Evolutionary conservation across 2,888 invertebrate species (phyloP).

Genomic region (Perdita meconis): DNA sequence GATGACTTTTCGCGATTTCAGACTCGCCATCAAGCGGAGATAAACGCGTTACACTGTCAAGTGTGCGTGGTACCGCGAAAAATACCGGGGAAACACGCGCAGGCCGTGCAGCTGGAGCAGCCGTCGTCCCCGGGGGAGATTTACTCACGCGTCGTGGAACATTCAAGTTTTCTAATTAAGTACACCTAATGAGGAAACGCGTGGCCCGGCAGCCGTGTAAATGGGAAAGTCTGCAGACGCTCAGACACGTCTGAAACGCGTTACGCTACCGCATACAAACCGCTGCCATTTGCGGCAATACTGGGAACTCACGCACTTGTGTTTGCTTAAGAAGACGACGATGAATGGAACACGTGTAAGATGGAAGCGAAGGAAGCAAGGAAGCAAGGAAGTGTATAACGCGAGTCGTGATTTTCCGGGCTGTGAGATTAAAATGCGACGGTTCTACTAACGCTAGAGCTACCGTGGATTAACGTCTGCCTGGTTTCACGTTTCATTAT

Average conservation of each 20-base stretch:
- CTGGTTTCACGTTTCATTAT: no score
- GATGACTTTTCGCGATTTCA: no score
- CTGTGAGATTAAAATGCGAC: no score
- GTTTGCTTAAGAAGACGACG: conserved; percentile 1
- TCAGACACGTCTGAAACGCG: conserved; percentile 1
- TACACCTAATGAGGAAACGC: conserved; percentile 66
- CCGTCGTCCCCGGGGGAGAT: conserved; percentile 42
- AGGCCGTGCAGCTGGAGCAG: conserved; percentile 4
- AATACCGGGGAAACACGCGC: background rate
- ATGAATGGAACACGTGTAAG: background rate
- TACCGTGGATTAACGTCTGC: no score
- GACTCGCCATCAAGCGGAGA: no score
- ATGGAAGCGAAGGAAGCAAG: no score
- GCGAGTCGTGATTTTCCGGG: background rate
- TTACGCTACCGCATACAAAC: conserved; percentile 48
- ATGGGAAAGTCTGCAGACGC: conserved; percentile 39
- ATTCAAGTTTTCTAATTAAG: conserved; percentile 71
- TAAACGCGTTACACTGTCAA: no score
- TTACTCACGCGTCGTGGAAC: conserved; percentile 38
- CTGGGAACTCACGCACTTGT: conserved; percentile 27
- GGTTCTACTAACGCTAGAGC: no score
- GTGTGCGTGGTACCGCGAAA: background rate
- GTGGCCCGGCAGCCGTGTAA: conserved; percentile 47
- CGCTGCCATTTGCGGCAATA: conserved; percentile 33
- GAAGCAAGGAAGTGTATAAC: background rate